Percentiles rank a stretch among this genome's conserved stretches.
phyloP scores from a whole-genome alignment of 2,888 invertebrate genomes.

The Perizoma flavofasciatum region DNA sequence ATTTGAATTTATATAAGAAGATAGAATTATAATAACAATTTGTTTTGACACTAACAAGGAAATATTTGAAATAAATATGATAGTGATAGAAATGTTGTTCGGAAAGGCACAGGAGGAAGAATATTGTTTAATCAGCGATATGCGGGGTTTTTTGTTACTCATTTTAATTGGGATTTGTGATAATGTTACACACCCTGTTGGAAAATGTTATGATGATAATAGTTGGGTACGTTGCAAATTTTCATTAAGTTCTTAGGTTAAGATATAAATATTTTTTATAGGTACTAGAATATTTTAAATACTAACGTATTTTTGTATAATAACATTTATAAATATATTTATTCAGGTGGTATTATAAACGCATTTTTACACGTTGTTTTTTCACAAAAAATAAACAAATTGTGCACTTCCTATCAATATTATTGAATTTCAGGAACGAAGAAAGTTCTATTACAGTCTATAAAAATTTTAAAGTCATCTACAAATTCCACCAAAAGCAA shows the following conservation, averaged over 20 bases:
- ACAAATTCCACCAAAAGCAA: slow-evolving; percentile 26
- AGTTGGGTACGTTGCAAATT: background rate
- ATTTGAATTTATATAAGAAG: background rate
- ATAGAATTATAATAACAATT: background rate
- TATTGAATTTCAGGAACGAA: slow-evolving; percentile 1
- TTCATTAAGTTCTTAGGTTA: no score
- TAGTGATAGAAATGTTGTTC: slow-evolving; percentile 26
- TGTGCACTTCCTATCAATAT: slow-evolving; percentile 6
- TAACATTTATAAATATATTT: no score
- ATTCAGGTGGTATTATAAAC: no score
- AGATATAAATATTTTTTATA: no score
- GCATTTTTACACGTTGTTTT: background rate
- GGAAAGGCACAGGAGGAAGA: slow-evolving; percentile 46
- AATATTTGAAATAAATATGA: slow-evolving; percentile 8
- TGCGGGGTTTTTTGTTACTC: slow-evolving; percentile 27
- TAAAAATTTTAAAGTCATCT: slow-evolving; percentile 7
- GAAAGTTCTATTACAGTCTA: background rate
- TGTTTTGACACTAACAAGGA: slow-evolving; percentile 13
- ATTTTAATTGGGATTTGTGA: slow-evolving; percentile 12
- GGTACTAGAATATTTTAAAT: no score
- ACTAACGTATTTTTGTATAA: no score
- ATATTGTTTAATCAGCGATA: slow-evolving; percentile 35
- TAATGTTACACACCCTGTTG: slow-evolving; percentile 24
- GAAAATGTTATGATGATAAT: slow-evolving; percentile 9
- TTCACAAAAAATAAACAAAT: background rate